Evolutionary conservation across 2,888 invertebrate genomes (phyloP).

Genomic region (Lottia scabra): DNA sequence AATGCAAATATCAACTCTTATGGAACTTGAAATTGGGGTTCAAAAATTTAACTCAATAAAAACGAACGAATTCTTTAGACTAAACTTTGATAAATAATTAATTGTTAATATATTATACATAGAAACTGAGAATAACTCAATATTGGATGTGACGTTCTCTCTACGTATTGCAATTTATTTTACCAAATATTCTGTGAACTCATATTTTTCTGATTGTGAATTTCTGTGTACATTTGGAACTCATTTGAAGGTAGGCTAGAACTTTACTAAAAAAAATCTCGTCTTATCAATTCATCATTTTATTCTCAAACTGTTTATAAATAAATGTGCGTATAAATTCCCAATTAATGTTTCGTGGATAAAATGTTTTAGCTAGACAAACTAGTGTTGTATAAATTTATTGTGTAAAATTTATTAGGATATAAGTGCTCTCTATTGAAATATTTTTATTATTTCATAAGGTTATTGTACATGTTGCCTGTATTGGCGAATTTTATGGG

Average conservation of each 20-base stretch:
- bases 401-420: not conserved
- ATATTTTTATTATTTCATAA: not conserved
- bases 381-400: not conserved
- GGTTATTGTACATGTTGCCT: not conserved
- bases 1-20: too few relatives aligned
- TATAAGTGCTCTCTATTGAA: not conserved
- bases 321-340: not conserved
- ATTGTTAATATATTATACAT: too few relatives aligned
- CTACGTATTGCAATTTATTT: too few relatives aligned
- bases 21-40: too few relatives aligned
- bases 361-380: not conserved
- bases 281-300: too few relatives aligned
- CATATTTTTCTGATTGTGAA: not conserved
- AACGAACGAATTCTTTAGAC: too few relatives aligned
- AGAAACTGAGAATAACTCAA: too few relatives aligned
- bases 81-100: too few relatives aligned
- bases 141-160: too few relatives aligned
- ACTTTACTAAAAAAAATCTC: not conserved
- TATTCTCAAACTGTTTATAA: not conserved
- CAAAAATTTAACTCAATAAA: too few relatives aligned
- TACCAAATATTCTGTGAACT: not conserved
- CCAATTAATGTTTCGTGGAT: not conserved
- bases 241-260: constrained; percentile 6
- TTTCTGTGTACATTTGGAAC: constrained; percentile 3
- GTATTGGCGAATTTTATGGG: not conserved